Base-by-base conservation (phyloP, 1,140 invertebrate species). In the Drosophila grimshawi region DNA sequence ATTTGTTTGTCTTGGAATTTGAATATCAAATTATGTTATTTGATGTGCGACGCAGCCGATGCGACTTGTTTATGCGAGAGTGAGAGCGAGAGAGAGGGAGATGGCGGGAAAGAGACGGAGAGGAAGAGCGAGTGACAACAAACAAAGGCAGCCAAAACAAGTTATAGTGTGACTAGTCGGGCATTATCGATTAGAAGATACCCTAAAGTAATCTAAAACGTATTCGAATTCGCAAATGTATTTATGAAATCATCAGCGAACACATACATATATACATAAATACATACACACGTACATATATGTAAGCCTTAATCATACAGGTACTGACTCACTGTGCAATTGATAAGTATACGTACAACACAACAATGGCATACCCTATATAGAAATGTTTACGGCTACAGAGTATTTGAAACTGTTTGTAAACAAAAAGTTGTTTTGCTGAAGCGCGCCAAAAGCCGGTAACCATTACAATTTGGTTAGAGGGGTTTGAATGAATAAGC, bases 21-120 rank as follows among this genome's bases (percentile, higher is more conserved):
- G 82, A 86, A 81, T 81, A 86, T 81, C 81, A 86, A 82, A 80
- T 82, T 86, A 82, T 88, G 83, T 86, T 76, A 88, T 86, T 86
- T 86, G 72, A 79, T 88, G 52, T 74, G 49, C 73, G 63, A 46
- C 41, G 35, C 45, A 33, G 3, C 59, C 43, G 29, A 52, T 59
- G 60, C 48, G 37, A 7, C 56, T 82, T 80, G 80, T 69, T 78
- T 78, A 70, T 19, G 19, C 19, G 19, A 19, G 19, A 19, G 19
- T 1, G 19, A 19, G 29, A 49, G 43, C 37, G 33, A 35, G 33
- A 19, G 29, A 49, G 43, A 45, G 33, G 41, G 33, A 19, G 10
- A 68, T 19, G 19, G 19, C 2, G 19, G 56, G 11, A 57, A 61
- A 43, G 30, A 27, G 10, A 11, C 19, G 19, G 19, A 19, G 19